Percentiles rank a stretch among this genome's conserved stretches.
phyloP scores from a whole-genome alignment of 2,797 vertebrate species.

The Chaenodraco wilsoni region DNA sequence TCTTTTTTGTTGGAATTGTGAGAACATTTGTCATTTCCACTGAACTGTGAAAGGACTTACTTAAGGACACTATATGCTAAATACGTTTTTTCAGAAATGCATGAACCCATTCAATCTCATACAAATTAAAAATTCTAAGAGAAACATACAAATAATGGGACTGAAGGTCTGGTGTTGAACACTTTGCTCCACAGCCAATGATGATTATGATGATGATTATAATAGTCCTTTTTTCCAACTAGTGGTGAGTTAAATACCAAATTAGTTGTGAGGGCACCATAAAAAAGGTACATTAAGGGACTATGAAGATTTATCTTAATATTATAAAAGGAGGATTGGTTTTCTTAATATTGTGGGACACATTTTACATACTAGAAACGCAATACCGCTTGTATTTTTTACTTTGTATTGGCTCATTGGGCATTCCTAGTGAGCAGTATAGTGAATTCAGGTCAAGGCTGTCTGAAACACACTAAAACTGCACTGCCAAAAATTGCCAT shows the following conservation, averaged over 20 bases:
- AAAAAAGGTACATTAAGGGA: background rate
- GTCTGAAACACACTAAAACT: background rate
- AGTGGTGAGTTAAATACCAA: slow-evolving; percentile 4
- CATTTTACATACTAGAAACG: background rate
- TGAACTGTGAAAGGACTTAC: background rate
- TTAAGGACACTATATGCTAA: slow-evolving; percentile 9
- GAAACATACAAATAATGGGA: background rate
- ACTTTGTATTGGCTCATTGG: too few relatives aligned
- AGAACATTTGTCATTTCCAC: slow-evolving; percentile 17
- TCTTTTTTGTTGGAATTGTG: background rate
- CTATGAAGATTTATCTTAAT: background rate
- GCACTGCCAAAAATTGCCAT: background rate
- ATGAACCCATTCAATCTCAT: background rate
- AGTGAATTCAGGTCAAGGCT: too few relatives aligned
- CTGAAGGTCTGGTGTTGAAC: background rate
- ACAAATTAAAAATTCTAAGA: background rate
- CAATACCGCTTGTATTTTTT: too few relatives aligned
- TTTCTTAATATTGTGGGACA: background rate
- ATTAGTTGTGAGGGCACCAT: background rate
- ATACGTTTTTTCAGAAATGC: slow-evolving; percentile 7
- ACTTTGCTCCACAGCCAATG: background rate
- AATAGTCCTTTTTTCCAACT: background rate
- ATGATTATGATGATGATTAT: slow-evolving; percentile 7
- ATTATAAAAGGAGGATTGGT: background rate
- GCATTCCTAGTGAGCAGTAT: too few relatives aligned